Conservation (phyloP, 2,888 invertebrate genomes). For the Rhabditoides inermis region DNA sequence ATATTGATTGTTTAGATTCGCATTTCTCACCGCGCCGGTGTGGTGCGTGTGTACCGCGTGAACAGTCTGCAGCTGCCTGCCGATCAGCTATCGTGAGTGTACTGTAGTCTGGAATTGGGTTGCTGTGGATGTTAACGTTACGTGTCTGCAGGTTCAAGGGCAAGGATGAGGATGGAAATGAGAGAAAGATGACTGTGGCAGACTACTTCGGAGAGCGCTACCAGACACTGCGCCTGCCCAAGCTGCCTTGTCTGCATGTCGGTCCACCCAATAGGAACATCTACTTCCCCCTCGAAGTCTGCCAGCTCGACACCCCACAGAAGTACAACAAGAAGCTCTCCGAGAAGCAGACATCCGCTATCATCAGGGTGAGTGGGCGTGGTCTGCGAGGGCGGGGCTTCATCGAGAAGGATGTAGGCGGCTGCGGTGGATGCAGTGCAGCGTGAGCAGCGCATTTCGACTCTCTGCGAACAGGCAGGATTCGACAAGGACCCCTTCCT, state of each 20-base stretch:
- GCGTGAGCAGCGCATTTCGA: conserved; percentile 36
- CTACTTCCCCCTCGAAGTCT: conserved; percentile 44
- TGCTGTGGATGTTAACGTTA: background rate
- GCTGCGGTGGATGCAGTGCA: conserved; percentile 44
- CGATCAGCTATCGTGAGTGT: conserved; percentile 26
- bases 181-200: conserved; percentile 36
- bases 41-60: conserved; percentile 42
- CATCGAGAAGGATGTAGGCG: too few relatives aligned
- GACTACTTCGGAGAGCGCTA: conserved; percentile 34
- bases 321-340: conserved; percentile 45
- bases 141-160: conserved; percentile 24
- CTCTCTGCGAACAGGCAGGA: conserved; percentile 34
- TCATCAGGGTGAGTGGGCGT: conserved; percentile 27
- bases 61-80: conserved; percentile 39
- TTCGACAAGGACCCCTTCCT: conserved; percentile 43
- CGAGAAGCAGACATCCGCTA: conserved; percentile 40
- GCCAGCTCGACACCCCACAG: conserved; percentile 38
- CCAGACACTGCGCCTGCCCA: conserved; percentile 31
- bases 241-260: conserved; percentile 46
- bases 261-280: conserved; percentile 43
- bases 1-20: conserved; percentile 13
- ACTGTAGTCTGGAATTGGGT: conserved; percentile 4
- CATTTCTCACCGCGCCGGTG: conserved; percentile 33
- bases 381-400: background rate
- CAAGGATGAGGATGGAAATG: conserved; percentile 23